phyloP scores from a whole-genome alignment of 2,113 vertebrate species.

The Zosterops borbonicus region DNA sequence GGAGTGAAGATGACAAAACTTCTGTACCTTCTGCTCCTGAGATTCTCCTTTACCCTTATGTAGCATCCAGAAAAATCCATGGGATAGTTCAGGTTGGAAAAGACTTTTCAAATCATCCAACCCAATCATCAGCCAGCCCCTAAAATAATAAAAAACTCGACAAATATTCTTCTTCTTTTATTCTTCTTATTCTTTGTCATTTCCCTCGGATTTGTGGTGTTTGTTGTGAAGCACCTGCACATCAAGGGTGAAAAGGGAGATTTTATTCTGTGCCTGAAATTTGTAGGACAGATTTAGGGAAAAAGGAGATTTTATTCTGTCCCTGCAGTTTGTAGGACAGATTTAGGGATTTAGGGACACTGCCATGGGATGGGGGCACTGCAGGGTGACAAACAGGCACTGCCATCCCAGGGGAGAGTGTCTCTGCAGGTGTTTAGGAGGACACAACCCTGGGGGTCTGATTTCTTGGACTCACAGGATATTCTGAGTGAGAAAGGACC shows the following conservation, averaged over 20 bases:
- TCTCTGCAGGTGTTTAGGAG: not conserved
- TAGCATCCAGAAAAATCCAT: not conserved
- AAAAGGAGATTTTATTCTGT: not conserved
- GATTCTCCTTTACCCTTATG: not conserved
- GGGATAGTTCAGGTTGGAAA: not conserved
- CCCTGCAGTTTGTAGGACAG: not conserved
- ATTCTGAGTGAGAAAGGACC: not conserved
- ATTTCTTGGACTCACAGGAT: not conserved
- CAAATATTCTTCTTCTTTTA: not conserved
- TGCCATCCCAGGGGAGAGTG: fast-evolving
- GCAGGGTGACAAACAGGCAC: not conserved
- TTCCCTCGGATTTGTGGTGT: not conserved
- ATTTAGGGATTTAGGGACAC: not conserved
- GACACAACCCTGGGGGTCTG: not conserved
- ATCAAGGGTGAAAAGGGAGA: not conserved
- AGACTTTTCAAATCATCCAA: not conserved
- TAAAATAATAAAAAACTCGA: not conserved
- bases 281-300: not conserved
- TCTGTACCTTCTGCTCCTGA: not conserved
- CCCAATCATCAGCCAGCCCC: not conserved
- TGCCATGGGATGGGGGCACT: fast-evolving
- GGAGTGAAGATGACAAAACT: not conserved
- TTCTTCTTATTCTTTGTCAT: not conserved
- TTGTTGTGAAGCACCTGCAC: not conserved
- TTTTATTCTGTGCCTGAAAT: not conserved